Evolutionary conservation across 2,888 invertebrate species (phyloP).

Genomic region (Caenorhabditis sp.): DNA sequence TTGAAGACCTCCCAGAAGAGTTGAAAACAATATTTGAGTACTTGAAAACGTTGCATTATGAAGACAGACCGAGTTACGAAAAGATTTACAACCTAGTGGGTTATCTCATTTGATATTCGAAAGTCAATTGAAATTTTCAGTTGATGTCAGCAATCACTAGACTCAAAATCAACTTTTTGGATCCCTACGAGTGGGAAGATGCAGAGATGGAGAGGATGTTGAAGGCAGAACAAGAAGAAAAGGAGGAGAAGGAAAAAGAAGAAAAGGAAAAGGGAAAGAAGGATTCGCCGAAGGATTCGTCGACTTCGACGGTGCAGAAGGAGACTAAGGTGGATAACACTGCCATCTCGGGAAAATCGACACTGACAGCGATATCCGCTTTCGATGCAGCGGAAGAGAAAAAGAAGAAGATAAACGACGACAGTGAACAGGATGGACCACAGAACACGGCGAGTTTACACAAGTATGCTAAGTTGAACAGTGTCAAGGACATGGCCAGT

Average conservation of each 20-base stretch:
- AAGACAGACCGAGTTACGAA: conserved; percentile 48
- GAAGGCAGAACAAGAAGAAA: conserved; percentile 43
- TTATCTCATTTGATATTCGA: not conserved
- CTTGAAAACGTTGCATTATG: conserved; percentile 44
- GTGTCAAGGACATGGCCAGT: conserved; percentile 20
- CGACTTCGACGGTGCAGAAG: conserved; percentile 23
- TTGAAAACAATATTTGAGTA: conserved; percentile 54
- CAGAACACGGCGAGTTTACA: conserved; percentile 36
- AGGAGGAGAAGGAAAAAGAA: conserved; percentile 18
- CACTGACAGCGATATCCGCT: not conserved
- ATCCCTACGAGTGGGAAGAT: conserved; percentile 66
- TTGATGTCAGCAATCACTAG: conserved; percentile 55
- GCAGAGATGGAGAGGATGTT: conserved; percentile 57
- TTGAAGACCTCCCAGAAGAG: conserved; percentile 60
- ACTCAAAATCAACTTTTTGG: conserved; percentile 60
- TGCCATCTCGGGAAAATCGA: not conserved
- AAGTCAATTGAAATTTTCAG: conserved; percentile 14
- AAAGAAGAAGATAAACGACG: conserved; percentile 2
- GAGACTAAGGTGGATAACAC: conserved; percentile 23
- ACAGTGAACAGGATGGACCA: conserved; percentile 18
- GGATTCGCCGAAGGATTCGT: no score
- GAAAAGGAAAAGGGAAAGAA: conserved; percentile 10
- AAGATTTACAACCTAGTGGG: conserved; percentile 58
- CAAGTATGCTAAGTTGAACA: conserved; percentile 25
- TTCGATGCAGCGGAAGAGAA: conserved; percentile 30